These are phyloP conservation scores for Pogonus chalceus DNA, from an alignment of 1,140 invertebrate genomes.

Conservation along the genomic window DNA sequence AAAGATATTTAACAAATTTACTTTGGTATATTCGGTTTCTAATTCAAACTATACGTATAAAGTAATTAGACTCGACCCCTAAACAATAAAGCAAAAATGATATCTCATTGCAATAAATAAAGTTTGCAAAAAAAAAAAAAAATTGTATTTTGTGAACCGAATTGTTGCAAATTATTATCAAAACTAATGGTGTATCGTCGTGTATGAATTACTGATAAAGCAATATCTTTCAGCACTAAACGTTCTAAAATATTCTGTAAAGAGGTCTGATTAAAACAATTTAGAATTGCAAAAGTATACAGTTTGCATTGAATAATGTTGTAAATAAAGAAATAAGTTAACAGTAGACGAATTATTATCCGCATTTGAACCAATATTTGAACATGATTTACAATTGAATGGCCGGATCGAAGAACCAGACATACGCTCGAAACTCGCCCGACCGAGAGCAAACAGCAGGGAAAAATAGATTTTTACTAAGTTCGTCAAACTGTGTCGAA, in stretches of 20 bases:
- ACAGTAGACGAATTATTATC: slow-evolving; percentile 11
- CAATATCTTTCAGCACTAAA: slow-evolving; percentile 25
- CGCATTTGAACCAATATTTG: slow-evolving; percentile 3
- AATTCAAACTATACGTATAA: slow-evolving; percentile 17
- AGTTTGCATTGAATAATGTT: slow-evolving; percentile 23
- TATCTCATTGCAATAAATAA: slow-evolving; percentile 30
- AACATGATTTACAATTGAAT: no score
- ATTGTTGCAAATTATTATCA: slow-evolving; percentile 14
- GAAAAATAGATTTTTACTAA: no score
- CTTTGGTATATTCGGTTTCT: slow-evolving; percentile 11
- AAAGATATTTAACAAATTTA: slow-evolving; percentile 17
- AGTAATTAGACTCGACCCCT: slow-evolving; percentile 19
- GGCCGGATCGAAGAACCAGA: no score
- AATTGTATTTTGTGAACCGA: slow-evolving; percentile 16
- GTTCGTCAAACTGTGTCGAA: no score
- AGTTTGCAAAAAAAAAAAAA: slow-evolving; percentile 31
- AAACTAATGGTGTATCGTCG: slow-evolving; percentile 23
- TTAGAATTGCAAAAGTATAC: slow-evolving; percentile 24
- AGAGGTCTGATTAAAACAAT: slow-evolving; percentile 21
- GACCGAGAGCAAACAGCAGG: no score
- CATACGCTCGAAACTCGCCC: no score
- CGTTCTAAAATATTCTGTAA: slow-evolving; percentile 21
- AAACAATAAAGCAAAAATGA: slow-evolving; percentile 20
- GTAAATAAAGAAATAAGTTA: not conserved
- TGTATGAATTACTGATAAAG: slow-evolving; percentile 27